Percentiles rank a stretch among this genome's conserved stretches.
Conservation (phyloP, 2,113 vertebrate species). For the Castor canadensis region DNA sequence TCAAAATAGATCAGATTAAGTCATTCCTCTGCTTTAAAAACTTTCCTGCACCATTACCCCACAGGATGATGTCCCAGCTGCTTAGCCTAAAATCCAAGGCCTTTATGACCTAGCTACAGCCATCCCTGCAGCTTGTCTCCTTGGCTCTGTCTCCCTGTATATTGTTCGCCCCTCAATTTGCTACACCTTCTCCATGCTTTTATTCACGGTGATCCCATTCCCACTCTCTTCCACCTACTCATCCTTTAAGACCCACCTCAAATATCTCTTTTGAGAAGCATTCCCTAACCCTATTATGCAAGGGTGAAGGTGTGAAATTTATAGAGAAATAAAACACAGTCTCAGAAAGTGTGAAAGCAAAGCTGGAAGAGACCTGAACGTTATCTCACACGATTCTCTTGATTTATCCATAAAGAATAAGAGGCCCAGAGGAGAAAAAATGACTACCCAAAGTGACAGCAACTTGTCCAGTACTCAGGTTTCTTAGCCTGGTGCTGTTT, state of each 20-base stretch:
- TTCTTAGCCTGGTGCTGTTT: background rate
- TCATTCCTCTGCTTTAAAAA: background rate
- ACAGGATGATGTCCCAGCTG: background rate
- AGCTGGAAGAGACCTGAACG: background rate
- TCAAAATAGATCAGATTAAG: slow-evolving; percentile 11
- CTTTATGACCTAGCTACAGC: background rate
- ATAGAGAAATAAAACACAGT: background rate
- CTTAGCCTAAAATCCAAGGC: background rate
- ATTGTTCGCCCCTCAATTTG: too few species aligned
- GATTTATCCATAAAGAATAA: background rate
- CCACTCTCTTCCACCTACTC: background rate
- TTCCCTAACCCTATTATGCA: background rate
- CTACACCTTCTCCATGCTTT: background rate
- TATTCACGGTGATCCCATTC: background rate
- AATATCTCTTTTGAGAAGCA: background rate
- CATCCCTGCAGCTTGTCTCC: background rate
- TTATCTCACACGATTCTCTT: background rate
- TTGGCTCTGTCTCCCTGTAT: background rate
- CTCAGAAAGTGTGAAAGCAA: background rate
- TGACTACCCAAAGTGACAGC: background rate
- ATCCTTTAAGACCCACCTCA: background rate
- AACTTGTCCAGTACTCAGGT: background rate
- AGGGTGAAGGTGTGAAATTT: background rate
- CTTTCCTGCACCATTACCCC: background rate
- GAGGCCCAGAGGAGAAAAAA: background rate